Conservation (phyloP, 2,113 vertebrate species). For the Cairina moschata region DNA sequence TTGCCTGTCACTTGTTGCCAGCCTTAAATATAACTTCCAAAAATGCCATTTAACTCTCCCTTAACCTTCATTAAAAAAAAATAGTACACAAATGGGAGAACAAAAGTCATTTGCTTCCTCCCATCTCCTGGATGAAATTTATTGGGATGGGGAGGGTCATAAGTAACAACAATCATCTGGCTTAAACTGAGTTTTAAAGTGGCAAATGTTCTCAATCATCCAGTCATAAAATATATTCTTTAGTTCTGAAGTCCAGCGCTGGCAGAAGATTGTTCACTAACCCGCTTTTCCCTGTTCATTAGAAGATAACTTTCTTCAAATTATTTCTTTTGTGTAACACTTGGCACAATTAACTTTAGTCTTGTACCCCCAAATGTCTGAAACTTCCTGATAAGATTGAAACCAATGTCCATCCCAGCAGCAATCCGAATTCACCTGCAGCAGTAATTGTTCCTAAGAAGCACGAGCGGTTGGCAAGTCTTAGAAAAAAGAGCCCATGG, state of each 20-base stretch:
- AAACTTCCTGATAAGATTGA: constrained; percentile 46
- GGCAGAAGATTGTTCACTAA: neutral
- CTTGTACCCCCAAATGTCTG: neutral
- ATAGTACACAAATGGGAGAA: neutral
- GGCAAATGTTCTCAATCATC: neutral
- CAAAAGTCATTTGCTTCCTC: neutral
- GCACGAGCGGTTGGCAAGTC: neutral
- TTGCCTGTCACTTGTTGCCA: neutral
- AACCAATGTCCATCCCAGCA: neutral
- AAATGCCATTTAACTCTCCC: constrained; percentile 16
- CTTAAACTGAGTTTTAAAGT: neutral
- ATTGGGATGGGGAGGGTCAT: neutral
- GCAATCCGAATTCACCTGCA: neutral
- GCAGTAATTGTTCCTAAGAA: constrained; percentile 7
- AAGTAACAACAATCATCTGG: neutral
- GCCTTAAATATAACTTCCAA: constrained; percentile 16
- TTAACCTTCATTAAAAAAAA: neutral
- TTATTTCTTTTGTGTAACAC: constrained; percentile 3
- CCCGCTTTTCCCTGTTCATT: neutral
- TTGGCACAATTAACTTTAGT: constrained; percentile 16
- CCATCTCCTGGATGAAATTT: neutral
- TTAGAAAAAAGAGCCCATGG: neutral
- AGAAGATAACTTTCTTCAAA: constrained; percentile 29
- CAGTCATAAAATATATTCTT: neutral
- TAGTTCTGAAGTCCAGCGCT: neutral